Conservation (phyloP, 2,797 vertebrate species). For the Xyrichtys novacula region DNA sequence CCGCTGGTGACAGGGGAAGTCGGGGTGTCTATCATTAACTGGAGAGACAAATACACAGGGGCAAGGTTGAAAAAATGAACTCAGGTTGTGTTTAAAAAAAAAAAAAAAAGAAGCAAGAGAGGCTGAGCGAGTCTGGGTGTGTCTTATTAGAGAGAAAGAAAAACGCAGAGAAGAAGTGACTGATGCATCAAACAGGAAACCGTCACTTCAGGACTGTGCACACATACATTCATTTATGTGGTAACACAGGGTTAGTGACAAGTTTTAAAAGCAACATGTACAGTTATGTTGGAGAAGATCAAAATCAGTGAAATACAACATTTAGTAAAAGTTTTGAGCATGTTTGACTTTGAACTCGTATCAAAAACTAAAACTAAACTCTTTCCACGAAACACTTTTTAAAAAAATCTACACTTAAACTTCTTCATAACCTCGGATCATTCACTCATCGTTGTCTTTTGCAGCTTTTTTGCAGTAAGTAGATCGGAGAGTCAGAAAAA, state of each 20-base stretch:
- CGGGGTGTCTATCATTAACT: slow-evolving; percentile 99
- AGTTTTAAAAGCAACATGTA: background rate
- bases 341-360: too few relatives aligned
- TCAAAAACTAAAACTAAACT: too few relatives aligned
- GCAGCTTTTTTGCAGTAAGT: background rate
- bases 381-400: background rate
- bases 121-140: background rate
- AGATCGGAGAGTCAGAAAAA: background rate
- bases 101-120: background rate
- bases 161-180: slow-evolving; percentile 19
- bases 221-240: background rate
- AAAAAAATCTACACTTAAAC: background rate
- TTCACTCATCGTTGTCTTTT: too few relatives aligned
- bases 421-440: background rate
- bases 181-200: slow-evolving; percentile 68
- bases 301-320: background rate
- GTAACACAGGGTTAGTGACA: background rate
- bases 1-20: slow-evolving; percentile 98
- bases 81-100: background rate
- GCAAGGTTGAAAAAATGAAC: background rate
- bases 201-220: background rate
- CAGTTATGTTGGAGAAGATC: background rate
- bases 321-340: background rate
- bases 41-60: slow-evolving; percentile 57
- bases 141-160: background rate